Conservation (phyloP, 1,140 invertebrate genomes). For the Paraescarpia echinospica region DNA sequence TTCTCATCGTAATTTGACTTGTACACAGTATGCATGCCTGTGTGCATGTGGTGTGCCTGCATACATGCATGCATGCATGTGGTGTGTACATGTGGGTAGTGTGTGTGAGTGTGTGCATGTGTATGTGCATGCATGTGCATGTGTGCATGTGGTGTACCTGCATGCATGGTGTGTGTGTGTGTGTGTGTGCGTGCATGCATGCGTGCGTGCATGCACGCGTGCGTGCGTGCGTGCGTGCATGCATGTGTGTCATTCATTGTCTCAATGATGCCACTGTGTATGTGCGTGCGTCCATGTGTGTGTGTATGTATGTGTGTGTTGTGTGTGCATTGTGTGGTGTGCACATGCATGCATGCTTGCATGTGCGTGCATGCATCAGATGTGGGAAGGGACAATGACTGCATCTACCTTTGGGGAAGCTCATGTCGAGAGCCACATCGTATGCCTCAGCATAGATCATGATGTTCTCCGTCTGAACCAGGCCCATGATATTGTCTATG, state of each 20-base stretch:
- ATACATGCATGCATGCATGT: background rate
- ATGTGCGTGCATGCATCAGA: background rate
- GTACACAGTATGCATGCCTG: no score
- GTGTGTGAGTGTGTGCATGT: background rate
- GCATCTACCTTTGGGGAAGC: slow-evolving; percentile 56
- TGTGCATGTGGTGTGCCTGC: background rate
- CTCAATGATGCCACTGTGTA: no score
- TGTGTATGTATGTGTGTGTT: no score
- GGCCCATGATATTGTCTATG: slow-evolving; percentile 52
- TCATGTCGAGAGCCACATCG: slow-evolving; percentile 59
- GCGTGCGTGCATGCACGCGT: background rate
- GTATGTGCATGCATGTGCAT: background rate
- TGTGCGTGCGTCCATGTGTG: no score
- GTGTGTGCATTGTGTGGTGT: background rate
- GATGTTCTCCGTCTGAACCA: slow-evolving; percentile 50
- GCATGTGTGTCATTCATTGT: no score
- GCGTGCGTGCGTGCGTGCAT: no score
- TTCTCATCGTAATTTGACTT: background rate
- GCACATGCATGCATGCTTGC: background rate
- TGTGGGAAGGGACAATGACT: background rate
- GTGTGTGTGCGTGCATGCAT: background rate
- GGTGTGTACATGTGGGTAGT: background rate
- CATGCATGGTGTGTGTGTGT: no score
- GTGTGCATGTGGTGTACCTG: background rate
- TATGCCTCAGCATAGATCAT: slow-evolving; percentile 57